Conservation (phyloP, 2,797 vertebrate genomes). For the Pempheris klunzingeri region DNA sequence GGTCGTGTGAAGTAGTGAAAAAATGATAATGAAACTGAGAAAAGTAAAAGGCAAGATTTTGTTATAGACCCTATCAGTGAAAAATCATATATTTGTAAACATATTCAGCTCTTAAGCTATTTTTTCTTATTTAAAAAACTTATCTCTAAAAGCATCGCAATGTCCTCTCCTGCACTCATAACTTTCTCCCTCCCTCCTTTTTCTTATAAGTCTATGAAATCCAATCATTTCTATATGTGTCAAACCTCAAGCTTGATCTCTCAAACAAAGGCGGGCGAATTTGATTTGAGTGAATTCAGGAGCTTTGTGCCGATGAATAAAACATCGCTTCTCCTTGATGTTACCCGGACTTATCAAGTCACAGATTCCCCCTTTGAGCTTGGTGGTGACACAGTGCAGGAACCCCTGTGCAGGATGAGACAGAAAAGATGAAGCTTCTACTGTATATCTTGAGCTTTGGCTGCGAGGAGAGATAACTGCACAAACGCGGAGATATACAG, state of each 20-base stretch:
- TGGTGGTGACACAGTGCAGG: conserved; percentile 68
- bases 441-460: conserved; percentile 69
- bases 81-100: conserved; percentile 11
- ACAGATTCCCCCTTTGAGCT: conserved; percentile 80
- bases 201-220: conserved; percentile 76
- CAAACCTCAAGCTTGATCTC: conserved; percentile 83
- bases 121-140: conserved; percentile 21
- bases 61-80: background rate
- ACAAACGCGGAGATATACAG: conserved; percentile 40
- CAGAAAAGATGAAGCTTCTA: conserved; percentile 70
- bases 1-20: conserved; percentile 35
- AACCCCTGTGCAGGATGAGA: conserved; percentile 73
- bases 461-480: conserved; percentile 62
- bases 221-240: conserved; percentile 84
- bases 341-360: conserved; percentile 86
- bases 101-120: background rate
- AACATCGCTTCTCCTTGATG: conserved; percentile 85
- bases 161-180: conserved; percentile 19
- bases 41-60: conserved; percentile 13
- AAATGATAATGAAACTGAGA: conserved; percentile 3
- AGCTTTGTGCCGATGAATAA: conserved; percentile 87
- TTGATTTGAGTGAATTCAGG: conserved; percentile 84
- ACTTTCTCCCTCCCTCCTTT: conserved; percentile 40
- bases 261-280: conserved; percentile 85
- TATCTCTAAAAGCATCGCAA: background rate